Conservation (phyloP, 2,113 vertebrate species). For the Eretmochelys imbricata region DNA sequence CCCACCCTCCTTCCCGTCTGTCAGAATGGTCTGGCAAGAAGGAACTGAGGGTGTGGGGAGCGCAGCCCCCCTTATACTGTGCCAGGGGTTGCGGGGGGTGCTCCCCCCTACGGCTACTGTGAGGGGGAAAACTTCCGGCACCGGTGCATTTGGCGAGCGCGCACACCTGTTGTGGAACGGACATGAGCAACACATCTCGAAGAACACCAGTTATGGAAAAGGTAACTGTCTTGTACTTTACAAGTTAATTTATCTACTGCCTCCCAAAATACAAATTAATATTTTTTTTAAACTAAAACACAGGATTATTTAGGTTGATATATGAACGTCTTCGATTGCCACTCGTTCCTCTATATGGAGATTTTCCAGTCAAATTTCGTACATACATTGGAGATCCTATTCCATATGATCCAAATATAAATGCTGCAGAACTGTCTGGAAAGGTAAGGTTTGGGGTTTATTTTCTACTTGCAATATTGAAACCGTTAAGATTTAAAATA, state of each 20-base stretch:
- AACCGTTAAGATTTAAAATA: not conserved
- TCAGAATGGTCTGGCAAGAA: no score
- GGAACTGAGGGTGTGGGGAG: no score
- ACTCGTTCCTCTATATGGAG: constrained; percentile 91
- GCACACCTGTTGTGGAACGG: no score
- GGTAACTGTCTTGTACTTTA: not conserved
- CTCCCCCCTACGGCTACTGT: no score
- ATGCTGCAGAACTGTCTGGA: constrained; percentile 88
- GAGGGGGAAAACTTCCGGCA: no score
- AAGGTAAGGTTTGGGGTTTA: constrained; percentile 81
- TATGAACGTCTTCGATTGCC: constrained; percentile 91
- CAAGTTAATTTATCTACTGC: not conserved
- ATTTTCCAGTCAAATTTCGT: constrained; percentile 95
- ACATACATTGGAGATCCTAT: constrained; percentile 96
- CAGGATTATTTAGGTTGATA: constrained; percentile 86
- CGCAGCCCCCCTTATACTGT: no score
- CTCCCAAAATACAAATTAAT: not conserved
- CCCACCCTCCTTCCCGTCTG: no score
- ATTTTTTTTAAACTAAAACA: constrained; percentile 1
- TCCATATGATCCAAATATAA: constrained; percentile 90
- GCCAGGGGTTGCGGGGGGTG: no score
- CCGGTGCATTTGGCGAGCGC: no score
- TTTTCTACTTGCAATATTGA: not conserved
- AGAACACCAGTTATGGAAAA: no score
- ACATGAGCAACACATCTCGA: no score